A percentile compares a stretch with the other conserved stretches of the same genome.
Evolutionary conservation across 2,797 vertebrate species (phyloP).

Genomic region (Lacerta viridis): DNA sequence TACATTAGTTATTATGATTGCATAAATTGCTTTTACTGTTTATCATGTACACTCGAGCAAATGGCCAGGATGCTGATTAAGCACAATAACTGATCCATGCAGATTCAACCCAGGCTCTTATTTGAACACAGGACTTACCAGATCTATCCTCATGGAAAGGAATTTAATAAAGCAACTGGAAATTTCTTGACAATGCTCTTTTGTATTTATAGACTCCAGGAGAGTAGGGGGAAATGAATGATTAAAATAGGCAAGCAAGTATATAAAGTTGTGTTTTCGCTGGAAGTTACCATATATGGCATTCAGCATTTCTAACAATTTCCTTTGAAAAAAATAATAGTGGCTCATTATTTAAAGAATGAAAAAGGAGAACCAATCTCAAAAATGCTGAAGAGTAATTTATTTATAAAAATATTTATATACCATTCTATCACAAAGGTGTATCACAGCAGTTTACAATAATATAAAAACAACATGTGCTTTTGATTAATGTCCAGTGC

Average conservation of each 20-base stretch:
- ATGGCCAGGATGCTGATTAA: slow-evolving; percentile 57
- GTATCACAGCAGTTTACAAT: too few species aligned
- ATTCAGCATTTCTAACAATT: too few species aligned
- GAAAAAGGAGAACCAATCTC: too few species aligned
- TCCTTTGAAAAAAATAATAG: too few species aligned
- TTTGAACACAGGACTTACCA: slow-evolving; percentile 46
- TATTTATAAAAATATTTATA: too few species aligned
- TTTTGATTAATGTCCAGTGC: too few species aligned
- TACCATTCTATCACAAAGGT: too few species aligned
- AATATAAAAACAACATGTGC: too few species aligned
- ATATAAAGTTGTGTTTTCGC: not conserved
- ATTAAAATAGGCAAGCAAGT: not conserved
- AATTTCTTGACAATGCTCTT: slow-evolving; percentile 36
- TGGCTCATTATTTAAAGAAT: too few species aligned
- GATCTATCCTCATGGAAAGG: slow-evolving; percentile 18
- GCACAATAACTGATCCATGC: slow-evolving; percentile 19
- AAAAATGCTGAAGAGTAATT: too few species aligned
- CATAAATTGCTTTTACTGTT: slow-evolving; percentile 63
- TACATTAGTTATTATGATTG: slow-evolving; percentile 54
- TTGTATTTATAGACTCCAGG: not conserved
- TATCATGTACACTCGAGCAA: slow-evolving; percentile 58
- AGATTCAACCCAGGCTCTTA: slow-evolving; percentile 54
- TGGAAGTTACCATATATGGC: not conserved
- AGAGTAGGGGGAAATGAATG: not conserved
- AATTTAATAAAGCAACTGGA: slow-evolving; percentile 7